Base-by-base conservation (phyloP, 92 coral and sea anemone species). In the Porites divaricata region DNA sequence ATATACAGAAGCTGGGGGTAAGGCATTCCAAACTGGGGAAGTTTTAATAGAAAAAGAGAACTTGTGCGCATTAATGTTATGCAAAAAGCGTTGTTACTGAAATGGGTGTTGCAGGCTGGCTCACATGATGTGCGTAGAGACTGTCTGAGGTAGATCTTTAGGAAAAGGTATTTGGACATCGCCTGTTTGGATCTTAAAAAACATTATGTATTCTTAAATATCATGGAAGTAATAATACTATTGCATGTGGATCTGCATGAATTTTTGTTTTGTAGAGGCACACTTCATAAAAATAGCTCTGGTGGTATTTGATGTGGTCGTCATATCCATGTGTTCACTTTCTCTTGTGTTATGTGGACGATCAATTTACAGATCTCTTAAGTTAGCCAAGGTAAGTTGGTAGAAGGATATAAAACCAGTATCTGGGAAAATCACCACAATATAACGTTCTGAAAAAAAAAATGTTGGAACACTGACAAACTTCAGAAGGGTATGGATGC, bases 271-370 rank as follows among this genome's bases (percentile, higher is more conserved):
- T 48, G 6, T 63, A 82, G 86, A 50, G 49, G 59, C 56, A 1
- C 53, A 50, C 79, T 2, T 82, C 6, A 82, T 82, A 61, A 72
- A 49, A 6, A 0, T 1, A 15, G 35, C 86, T 20, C 72, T 92
- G 65, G 83, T 94, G 41, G 87, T 76, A 9, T 96, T 92, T 85
- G 99, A 95, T 67, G 88, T 63, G 2, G 52, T 96, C 21, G 99
- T 96, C 50, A 95, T 96, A 76, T 17, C 82, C 62, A 15, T 95
- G 1, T 96, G 98, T 67, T 17, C 76, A 0, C 53, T 91, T 59
- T 96, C 99, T 19, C 86, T 95, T 24, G 58, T 90, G 26, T 90
- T 96, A n/a, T 92, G 95, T 15, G 71, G 84, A 9, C 88, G 98
- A 17, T 94, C 99, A 20, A 79, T 95, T 10, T 77, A 73, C 78